A percentile compares a stretch with the other conserved stretches of the same genome.
These are phyloP conservation scores for Diorhabda carinulata DNA, from an alignment of 1,140 invertebrate genomes.

Conservation along the genomic window DNA sequence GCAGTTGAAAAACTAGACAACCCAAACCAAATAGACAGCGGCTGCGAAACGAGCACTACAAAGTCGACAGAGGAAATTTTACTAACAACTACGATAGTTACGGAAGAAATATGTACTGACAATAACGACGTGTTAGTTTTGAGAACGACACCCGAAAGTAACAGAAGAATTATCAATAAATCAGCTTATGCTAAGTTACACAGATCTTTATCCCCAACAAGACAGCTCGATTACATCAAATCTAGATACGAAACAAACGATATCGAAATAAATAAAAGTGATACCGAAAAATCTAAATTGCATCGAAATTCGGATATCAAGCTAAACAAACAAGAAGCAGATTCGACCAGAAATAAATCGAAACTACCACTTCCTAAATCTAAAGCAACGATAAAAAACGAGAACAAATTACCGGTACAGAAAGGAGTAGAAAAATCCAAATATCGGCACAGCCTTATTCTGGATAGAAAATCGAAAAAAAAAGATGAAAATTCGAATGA, in stretches of 20 bases:
- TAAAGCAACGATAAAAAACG: constrained; percentile 22
- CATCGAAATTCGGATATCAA: constrained; percentile 12
- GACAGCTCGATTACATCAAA: constrained; percentile 23
- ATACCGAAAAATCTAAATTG: constrained; percentile 12
- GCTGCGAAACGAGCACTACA: constrained; percentile 20
- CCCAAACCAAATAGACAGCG: constrained; percentile 4
- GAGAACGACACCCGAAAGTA: constrained; percentile 22
- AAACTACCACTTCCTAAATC: constrained; percentile 20
- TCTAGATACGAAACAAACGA: constrained; percentile 34
- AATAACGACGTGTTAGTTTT: constrained; percentile 31
- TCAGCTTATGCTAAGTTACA: constrained; percentile 38
- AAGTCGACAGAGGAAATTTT: constrained; percentile 9
- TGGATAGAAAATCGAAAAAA: constrained; percentile 20
- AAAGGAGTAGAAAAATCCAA: constrained; percentile 11
- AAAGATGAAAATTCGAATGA: constrained; percentile 35
- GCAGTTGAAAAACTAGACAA: not conserved
- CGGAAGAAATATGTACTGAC: constrained; percentile 1
- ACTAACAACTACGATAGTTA: not conserved
- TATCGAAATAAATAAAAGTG: constrained; percentile 11
- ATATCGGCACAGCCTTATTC: constrained; percentile 18
- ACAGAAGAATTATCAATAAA: constrained; percentile 29
- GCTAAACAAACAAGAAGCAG: constrained; percentile 16
- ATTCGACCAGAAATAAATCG: constrained; percentile 30
- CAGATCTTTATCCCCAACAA: constrained; percentile 25
- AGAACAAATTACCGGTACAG: constrained; percentile 18